These are phyloP conservation scores for Drosophila kohkoa DNA, from an alignment of 1,140 invertebrate species.

Conservation along the genomic window DNA sequence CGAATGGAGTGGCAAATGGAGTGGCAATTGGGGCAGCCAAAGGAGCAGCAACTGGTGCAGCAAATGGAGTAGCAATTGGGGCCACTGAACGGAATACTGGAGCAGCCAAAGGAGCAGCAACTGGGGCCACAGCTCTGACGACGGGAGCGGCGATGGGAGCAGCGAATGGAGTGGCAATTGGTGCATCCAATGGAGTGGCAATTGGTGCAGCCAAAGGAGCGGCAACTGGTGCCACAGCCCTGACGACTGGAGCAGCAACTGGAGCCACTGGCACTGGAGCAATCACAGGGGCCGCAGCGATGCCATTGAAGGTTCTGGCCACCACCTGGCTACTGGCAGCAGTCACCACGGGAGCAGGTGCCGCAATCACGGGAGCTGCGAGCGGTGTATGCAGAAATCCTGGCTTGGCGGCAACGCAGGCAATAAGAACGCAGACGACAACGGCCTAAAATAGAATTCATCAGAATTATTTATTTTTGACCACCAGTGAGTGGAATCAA, in stretches of 20 bases:
- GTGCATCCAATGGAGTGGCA: conserved; percentile 32
- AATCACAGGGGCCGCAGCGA: conserved; percentile 74
- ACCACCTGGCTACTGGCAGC: conserved; percentile 85
- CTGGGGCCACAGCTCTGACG: conserved; percentile 11
- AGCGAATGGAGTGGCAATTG: conserved; percentile 46
- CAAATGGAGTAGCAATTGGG: conserved; percentile 51
- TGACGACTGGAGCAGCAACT: no score
- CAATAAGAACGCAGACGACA: conserved; percentile 78
- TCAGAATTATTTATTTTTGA: conserved; percentile 9
- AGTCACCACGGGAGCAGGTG: conserved; percentile 82
- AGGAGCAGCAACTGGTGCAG: conserved; percentile 45
- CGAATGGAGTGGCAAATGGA: conserved; percentile 57
- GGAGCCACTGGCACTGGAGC: conserved; percentile 42
- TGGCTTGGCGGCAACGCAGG: conserved; percentile 82
- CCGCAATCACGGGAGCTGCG: conserved; percentile 66
- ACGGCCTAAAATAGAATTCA: conserved; percentile 44
- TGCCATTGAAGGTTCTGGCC: conserved; percentile 85
- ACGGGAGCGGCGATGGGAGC: conserved; percentile 27
- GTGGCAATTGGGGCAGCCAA: conserved; percentile 50
- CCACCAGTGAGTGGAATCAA: not conserved
- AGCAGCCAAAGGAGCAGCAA: conserved; percentile 33
- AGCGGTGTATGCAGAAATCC: conserved; percentile 72
- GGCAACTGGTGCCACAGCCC: conserved; percentile 23
- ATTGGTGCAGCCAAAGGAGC: conserved; percentile 44
- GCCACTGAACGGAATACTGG: conserved; percentile 55